Conservation (phyloP, 2,888 invertebrate genomes). For the Campoplex capitator region DNA sequence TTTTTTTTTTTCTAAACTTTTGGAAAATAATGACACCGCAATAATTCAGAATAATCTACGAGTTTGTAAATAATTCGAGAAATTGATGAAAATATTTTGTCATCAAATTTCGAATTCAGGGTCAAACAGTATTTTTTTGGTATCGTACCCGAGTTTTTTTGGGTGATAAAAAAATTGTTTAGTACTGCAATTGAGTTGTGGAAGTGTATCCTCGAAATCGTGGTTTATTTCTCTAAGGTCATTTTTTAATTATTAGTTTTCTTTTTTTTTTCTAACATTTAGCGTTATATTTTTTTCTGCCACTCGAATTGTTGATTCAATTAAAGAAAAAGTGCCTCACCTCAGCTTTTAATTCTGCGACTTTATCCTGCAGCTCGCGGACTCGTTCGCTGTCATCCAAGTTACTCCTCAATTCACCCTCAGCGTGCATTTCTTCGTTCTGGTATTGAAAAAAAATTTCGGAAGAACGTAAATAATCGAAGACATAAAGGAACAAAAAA, state of each 20-base stretch:
- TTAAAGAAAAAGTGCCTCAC: slow-evolving; percentile 85
- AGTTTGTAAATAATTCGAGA: neutral
- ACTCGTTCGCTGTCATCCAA: slow-evolving; percentile 94
- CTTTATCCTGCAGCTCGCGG: slow-evolving; percentile 95
- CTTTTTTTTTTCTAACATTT: neutral
- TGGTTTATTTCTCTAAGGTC: neutral
- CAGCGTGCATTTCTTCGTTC: slow-evolving; percentile 98
- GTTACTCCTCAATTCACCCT: slow-evolving; percentile 95
- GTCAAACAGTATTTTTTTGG: neutral
- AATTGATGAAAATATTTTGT: neutral
- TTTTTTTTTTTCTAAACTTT: neutral
- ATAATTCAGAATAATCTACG: neutral
- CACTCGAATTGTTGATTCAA: neutral
- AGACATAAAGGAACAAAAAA: neutral
- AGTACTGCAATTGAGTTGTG: neutral
- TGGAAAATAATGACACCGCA: neutral
- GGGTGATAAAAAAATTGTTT: neutral
- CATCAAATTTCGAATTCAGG: neutral
- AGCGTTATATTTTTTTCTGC: neutral
- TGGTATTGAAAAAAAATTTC: slow-evolving; percentile 83
- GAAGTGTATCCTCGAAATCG: neutral
- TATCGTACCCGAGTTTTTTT: neutral
- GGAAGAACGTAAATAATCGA: neutral
- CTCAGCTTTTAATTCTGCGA: slow-evolving; percentile 97
- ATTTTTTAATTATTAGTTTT: neutral